phyloP scores from a whole-genome alignment of 2,888 invertebrate genomes.

The Eupithecia pulchellata region DNA sequence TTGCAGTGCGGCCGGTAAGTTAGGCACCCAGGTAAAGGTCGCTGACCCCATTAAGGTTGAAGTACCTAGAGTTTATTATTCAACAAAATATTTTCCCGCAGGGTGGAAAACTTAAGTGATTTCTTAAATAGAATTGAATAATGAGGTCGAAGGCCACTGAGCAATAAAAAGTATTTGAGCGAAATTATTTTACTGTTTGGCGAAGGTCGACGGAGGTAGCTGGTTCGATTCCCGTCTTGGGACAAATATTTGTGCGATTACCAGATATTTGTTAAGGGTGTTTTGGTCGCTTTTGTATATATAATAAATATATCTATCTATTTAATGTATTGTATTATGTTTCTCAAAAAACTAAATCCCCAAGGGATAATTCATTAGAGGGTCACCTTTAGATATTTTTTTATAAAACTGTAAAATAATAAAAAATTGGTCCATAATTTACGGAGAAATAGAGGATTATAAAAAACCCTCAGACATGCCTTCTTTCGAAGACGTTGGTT shows the following conservation, averaged over 20 bases:
- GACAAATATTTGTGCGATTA: not conserved
- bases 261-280: not conserved
- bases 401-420: no score
- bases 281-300: not conserved
- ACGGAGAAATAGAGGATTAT: no score
- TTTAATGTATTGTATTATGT: no score
- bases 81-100: slow-evolving; percentile 6
- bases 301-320: no score
- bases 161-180: not conserved
- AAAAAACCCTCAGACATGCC: no score
- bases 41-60: slow-evolving; percentile 3
- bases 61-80: not conserved
- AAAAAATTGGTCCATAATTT: no score
- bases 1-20: not conserved
- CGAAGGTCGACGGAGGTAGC: not conserved
- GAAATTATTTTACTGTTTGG: not conserved
- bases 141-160: not conserved
- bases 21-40: not conserved
- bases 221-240: not conserved
- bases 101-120: not conserved
- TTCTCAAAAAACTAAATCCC: no score
- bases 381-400: no score
- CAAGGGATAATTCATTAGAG: no score
- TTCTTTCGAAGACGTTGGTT: no score
- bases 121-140: not conserved